Evolutionary conservation across 2,797 vertebrate genomes (phyloP).

Genomic region (Coranthus polyacanthus): DNA sequence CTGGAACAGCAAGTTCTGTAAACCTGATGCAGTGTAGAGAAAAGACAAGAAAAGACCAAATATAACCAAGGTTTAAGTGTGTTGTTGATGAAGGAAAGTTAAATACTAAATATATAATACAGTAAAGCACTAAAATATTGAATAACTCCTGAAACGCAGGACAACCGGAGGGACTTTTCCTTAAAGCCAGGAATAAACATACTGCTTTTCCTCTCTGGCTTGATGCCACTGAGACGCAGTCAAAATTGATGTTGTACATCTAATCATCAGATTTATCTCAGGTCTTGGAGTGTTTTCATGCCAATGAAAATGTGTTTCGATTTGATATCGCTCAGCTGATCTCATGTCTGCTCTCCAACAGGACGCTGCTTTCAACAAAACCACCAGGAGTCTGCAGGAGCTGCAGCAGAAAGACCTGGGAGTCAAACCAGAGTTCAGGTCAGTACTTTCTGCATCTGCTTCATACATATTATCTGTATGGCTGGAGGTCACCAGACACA

Average conservation of each 20-base stretch:
- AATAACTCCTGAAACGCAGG: background rate
- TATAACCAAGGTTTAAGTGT: no score
- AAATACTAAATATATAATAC: no score
- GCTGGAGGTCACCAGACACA: no score
- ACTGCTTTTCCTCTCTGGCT: background rate
- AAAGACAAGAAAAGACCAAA: no score
- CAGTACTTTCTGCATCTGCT: constrained; percentile 27
- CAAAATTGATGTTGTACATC: background rate
- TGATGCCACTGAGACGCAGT: background rate
- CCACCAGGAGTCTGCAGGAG: constrained; percentile 95
- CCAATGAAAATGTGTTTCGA: background rate
- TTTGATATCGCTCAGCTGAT: background rate
- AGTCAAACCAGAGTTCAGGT: constrained; percentile 96
- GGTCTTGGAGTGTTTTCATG: no score
- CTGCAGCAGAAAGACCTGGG: constrained; percentile 95
- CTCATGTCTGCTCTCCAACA: constrained; percentile 59
- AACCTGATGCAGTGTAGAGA: no score
- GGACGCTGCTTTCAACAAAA: constrained; percentile 98
- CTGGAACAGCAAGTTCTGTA: no score
- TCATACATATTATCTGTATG: no score
- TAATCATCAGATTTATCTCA: background rate
- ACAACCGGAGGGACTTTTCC: background rate
- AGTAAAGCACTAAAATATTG: no score
- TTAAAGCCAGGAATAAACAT: background rate
- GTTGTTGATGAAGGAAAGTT: no score